These are phyloP conservation scores for Micrasema longulum DNA, from an alignment of 1,140 invertebrate genomes.

Conservation along the genomic window DNA sequence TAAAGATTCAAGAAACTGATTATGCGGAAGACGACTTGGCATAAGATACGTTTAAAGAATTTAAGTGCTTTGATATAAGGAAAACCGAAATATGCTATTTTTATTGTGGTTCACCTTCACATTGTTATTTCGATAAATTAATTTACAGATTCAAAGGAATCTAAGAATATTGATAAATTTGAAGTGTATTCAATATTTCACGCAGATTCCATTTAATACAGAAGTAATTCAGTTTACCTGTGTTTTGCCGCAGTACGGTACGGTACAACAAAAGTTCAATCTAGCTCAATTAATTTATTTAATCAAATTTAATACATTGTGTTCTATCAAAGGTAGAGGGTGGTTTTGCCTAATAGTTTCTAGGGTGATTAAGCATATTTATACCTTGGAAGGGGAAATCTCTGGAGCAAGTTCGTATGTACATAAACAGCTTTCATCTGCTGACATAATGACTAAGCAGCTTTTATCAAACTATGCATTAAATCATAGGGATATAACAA, in stretches of 20 bases:
- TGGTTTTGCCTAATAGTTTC: background rate
- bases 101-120: too few species aligned
- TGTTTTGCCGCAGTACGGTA: background rate
- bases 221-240: background rate
- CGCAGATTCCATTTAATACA: background rate
- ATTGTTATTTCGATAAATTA: too few species aligned
- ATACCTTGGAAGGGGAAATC: background rate
- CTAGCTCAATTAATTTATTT: slow-evolving; percentile 13
- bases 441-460: slow-evolving; percentile 22
- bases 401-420: background rate
- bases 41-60: too few species aligned
- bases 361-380: slow-evolving; percentile 21
- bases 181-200: background rate
- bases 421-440: background rate
- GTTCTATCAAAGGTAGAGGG: background rate
- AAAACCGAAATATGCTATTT: too few species aligned
- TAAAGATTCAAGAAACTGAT: too few species aligned
- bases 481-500: too few species aligned
- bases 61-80: too few species aligned
- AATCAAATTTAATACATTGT: slow-evolving; percentile 2
- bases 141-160: background rate
- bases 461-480: too few species aligned
- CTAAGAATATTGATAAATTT: background rate
- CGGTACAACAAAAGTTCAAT: slow-evolving; percentile 6
- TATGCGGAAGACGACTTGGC: too few species aligned